A percentile compares a stretch with the other conserved stretches of the same genome.
phyloP scores from a whole-genome alignment of 1,140 invertebrate genomes.

The Galendromus occidentalis region DNA sequence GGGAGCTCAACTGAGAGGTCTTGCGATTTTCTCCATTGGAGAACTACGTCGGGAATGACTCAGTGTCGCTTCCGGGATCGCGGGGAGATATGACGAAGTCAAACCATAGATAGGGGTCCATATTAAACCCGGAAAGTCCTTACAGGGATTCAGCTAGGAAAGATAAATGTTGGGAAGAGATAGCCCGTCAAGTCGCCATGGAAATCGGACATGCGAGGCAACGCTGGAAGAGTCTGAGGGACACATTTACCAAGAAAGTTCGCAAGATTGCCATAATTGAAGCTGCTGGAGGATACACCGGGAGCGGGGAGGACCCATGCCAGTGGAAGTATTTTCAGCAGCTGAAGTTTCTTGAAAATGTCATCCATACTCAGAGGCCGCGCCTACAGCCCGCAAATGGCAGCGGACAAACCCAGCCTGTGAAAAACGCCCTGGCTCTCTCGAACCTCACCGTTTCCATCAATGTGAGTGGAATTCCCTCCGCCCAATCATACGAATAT shows the following conservation, averaged over 20 bases:
- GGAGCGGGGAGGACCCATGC: constrained; percentile 1
- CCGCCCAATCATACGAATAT: too few relatives aligned
- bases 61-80: too few relatives aligned
- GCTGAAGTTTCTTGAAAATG: constrained; percentile 9
- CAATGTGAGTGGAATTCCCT: neutral
- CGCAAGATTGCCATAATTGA: constrained; percentile 10
- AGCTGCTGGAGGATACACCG: neutral
- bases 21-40: too few relatives aligned
- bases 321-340: constrained; percentile 11
- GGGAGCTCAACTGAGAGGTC: too few relatives aligned
- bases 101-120: too few relatives aligned
- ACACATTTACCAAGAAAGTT: constrained; percentile 6
- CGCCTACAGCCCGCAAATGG: constrained; percentile 5
- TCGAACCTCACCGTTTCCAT: constrained; percentile 2
- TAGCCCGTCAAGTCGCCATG: constrained; percentile 4
- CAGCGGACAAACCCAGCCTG: neutral
- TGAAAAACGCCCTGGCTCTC: neutral
- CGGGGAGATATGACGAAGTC: too few relatives aligned
- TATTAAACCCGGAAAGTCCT: too few relatives aligned
- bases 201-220: constrained; percentile 5
- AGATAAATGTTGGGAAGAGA: constrained; percentile 6
- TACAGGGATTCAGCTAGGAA: neutral
- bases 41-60: too few relatives aligned
- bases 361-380: constrained; percentile 1
- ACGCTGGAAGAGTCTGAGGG: constrained; percentile 3